Base-by-base conservation (phyloP, 2,888 invertebrate genomes). In the Pardosa pseudoannulata region DNA sequence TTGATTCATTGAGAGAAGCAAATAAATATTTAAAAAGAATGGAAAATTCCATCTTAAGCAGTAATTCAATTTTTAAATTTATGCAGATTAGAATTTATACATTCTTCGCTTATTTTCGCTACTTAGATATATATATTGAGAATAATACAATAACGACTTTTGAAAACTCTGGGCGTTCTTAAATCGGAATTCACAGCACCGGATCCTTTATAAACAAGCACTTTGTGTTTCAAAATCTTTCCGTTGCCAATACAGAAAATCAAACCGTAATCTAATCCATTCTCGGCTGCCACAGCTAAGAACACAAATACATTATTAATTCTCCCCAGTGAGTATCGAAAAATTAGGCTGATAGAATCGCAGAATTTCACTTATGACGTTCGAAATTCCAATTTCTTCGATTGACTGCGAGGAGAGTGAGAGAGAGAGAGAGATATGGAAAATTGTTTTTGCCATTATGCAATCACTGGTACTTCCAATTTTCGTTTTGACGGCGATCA, bases 321-420 rank as follows among this genome's bases (percentile, higher is more conserved):
- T 56, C 56, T 56, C 56, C 56, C 56, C 56, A 56, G 56, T 56
- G 56, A 56, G 56, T 56, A 56, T 56, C 56, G 56, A 56, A 56
- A 56, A 56, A 56, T 56, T 56, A 56, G 23, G 56, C 3, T 56
- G 56, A 56, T 56, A 56, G 56, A 56, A 56, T 46, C 46, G 46
- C n/a, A 46, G 46, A 46, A 23, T 56, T 56, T 56, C 56, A 23
- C 56, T 56, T 56, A 56, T 56, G 56, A 56, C 56, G 56, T 56
- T 56, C 56, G 56, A 56, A 56, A 56, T 56, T 56, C 56, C 56
- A 56, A 56, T 56, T 56, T 56, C 56, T 56, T 56, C 56, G 19
- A 56, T 56, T 56, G 56, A 56, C 19, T 23, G 19, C 6, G 46
- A 46, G 16, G 56, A 56, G 46, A 46, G 46, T 11, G 9, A 46